Evolutionary conservation across 1,140 invertebrate genomes (phyloP), one percentile per base, ranked within the genome.

Genomic region (Drosophila tropicalis): DNA sequence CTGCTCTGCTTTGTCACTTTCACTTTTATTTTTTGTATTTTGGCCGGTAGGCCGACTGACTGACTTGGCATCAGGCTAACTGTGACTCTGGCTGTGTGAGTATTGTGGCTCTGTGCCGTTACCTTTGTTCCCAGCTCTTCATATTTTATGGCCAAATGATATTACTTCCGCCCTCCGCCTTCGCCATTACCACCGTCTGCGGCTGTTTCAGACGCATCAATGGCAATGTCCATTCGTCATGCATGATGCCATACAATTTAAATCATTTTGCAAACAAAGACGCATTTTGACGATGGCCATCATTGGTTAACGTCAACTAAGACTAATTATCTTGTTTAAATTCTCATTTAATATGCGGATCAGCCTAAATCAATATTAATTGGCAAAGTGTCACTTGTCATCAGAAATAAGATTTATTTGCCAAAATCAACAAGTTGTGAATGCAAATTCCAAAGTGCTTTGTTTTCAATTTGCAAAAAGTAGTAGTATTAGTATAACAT

Each of bases 1-100:
- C 44, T 67, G 71, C 67, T 55, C 54, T 60, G 70, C 76, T 76
- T 78, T 78, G 75, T 78, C 80, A 81, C 84, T 87, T 87, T 87
- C 84, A 89, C 84, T 87, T 87, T 29, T 29, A 29, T 29, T 29
- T 29, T 29, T 29, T 29, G 29, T 29, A 6, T 29, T 67, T 86
- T 69, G 69, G 62, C 40, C 54, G 34, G 19, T 66, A 62, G 54
- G 63, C 29, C 25, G 54, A 25, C 67, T 67, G 66, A 69, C 63
- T 85, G 62, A 72, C 67, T 71, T 74, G 73, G 51, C 72, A 74
- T 15, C 44, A 22, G 17, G 44, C 44, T 51, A 54, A 39, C 36
- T 39, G 55, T 44, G 63, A 69, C 55, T 66, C 5, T 25, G 22
- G 22, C 22, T 25, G 22, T 25, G 22, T 70, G 41, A 54, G 51